Percentiles rank a stretch among this genome's conserved stretches.
Evolutionary conservation across 2,113 vertebrate species (phyloP).

Genomic region (Pandion haliaetus): DNA sequence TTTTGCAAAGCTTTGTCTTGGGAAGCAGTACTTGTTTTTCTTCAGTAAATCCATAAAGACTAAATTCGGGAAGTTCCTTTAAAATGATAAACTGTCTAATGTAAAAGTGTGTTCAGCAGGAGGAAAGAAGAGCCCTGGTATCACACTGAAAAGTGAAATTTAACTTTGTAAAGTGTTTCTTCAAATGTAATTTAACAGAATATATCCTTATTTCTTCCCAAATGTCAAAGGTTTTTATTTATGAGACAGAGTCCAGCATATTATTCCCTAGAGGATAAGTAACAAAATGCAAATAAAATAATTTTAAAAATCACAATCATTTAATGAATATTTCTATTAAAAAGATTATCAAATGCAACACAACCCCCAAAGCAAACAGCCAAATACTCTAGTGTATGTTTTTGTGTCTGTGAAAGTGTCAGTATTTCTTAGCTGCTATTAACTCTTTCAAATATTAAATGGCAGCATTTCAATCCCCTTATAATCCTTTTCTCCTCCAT

Average conservation of each 20-base stretch:
- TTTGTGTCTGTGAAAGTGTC: not conserved
- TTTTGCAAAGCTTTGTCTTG: not conserved
- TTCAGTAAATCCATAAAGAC: not conserved
- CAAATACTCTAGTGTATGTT: not conserved
- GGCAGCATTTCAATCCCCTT: not conserved
- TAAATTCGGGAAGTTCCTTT: not conserved
- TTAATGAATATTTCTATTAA: not conserved
- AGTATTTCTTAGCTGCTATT: not conserved
- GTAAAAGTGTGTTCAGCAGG: not conserved
- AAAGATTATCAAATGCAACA: not conserved
- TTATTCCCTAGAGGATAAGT: not conserved
- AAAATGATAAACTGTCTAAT: not conserved
- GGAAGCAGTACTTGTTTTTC: not conserved
- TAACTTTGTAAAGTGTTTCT: not conserved
- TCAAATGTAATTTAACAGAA: not conserved
- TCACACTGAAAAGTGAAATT: not conserved
- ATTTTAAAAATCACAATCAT: not conserved
- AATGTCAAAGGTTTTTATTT: not conserved
- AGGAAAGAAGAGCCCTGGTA: not conserved
- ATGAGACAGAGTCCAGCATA: not conserved
- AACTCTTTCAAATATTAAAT: not conserved
- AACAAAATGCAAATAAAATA: not conserved
- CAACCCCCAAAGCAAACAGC: not conserved
- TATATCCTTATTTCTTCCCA: not conserved
- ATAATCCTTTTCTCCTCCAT: not conserved